Base-by-base conservation (phyloP, 2,797 vertebrate species). In the Paramormyrops hopkinsi region DNA sequence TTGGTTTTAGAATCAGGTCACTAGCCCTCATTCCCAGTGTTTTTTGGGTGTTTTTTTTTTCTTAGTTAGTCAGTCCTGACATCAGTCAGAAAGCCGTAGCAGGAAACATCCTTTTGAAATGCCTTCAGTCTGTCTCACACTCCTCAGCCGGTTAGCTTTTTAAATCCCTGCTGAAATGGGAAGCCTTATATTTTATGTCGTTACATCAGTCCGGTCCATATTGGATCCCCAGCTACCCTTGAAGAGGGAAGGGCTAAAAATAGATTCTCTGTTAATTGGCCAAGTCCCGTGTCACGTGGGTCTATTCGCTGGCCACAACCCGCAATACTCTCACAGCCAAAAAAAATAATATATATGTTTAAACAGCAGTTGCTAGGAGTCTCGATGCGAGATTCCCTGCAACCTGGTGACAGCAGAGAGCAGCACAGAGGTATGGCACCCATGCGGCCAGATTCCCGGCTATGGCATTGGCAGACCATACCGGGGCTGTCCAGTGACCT, bases 401-500 rank as follows among this genome's bases (percentile, higher is more conserved):
- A 79, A n/a, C 2, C 37, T 8, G 41, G 19, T 1, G 37, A 46
- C 7, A 9, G 7, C 1, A 82, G 41, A 41, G 37, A 44, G 33
- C 1, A 76, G 33, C 69, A 41, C 33, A 76, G 14, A 44, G 17
- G 2, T 17, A n/a, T 0, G 41, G 41, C 37, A 41, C 73, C 73
- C 37, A 46, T 46, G 14, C 3, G 19, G 8, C 7, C 37, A 82
- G 37, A 19, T 8, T 85, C 82, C 22, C 3, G 8, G 82, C 44
- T 29, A 29, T 46, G 44, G 9, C 37, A 51, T 44, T 87, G 25
- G 41, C 69, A 76, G 25, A 86, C 41, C 53, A 86, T 93, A 93
- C 94, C 95, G 85, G 95, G 92, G 92, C 88, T 94, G 92, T 96
- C 95, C 96, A 96, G 90, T 92, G 95, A 97, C 93, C 93, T 94